These are phyloP conservation scores for Tethea ocularis DNA, from an alignment of 2,888 invertebrate genomes.

Conservation along the genomic window DNA sequence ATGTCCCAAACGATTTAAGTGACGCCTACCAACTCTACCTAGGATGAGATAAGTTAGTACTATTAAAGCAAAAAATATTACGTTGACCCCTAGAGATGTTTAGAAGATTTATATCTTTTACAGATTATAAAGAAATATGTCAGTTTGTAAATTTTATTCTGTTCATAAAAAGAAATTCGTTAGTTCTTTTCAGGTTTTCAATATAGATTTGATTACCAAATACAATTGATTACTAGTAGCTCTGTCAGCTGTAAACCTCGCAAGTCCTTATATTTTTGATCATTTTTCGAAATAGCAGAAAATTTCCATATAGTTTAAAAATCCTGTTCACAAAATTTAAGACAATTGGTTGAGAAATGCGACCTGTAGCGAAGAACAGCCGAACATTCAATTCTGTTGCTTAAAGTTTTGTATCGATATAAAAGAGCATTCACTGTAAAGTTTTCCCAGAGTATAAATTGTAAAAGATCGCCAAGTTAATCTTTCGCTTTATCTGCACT, in stretches of 20 bases:
- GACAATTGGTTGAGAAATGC: too few species aligned
- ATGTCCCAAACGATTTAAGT: conserved; percentile 21
- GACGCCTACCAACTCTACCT: conserved; percentile 9
- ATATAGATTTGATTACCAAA: conserved; percentile 5
- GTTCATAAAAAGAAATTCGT: too few species aligned
- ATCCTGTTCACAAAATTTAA: too few species aligned
- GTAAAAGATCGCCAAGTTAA: conserved; percentile 41
- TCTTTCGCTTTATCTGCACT: conserved; percentile 50
- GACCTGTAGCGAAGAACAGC: too few species aligned
- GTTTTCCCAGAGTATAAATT: conserved; percentile 33
- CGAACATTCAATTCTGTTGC: too few species aligned
- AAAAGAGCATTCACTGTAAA: conserved; percentile 17
- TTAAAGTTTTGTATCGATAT: neutral
- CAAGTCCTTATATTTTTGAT: too few species aligned
- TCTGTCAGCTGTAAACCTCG: too few species aligned
- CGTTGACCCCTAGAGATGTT: neutral
- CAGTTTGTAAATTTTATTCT: neutral
- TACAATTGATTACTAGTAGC: too few species aligned
- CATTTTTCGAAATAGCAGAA: too few species aligned
- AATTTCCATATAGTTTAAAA: too few species aligned
- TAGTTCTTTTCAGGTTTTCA: neutral
- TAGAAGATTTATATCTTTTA: neutral
- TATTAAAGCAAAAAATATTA: conserved; percentile 1
- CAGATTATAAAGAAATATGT: neutral
- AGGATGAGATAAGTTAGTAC: neutral